Evolutionary conservation across 2,797 vertebrate species (phyloP), one percentile per base, ranked within the genome.

Genomic region (Chanos chanos): DNA sequence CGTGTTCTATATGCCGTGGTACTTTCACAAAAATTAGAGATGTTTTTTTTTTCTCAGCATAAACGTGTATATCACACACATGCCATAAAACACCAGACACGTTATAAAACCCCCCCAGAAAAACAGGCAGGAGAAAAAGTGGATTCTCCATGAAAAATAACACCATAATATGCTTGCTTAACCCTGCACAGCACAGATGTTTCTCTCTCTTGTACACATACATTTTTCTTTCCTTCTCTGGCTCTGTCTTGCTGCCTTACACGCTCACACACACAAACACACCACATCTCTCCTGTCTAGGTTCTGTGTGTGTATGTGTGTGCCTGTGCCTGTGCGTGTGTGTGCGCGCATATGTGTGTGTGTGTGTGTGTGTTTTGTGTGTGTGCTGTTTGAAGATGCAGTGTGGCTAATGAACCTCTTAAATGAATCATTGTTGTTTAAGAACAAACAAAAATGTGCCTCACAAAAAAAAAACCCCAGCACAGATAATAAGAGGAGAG

Each of bases 401-500:
- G 63, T 45, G 60, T 68, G 70, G 68, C 65, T 68, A 64, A 71
- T 74, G 64, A 74, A 71, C 56, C 57, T 48, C 15, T 74, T 60
- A 66, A 70, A 73, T 73, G 63, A 71, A 68, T 68, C 70, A 74
- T 74, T 64, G 56, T 64, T 71, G 64, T 74, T 71, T 74, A 52
- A 39, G 47, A 25, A 36, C 21, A 48, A 10, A 33, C 24, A 33
- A 25, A 63, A 25, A 27, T n/a, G n/a, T n/a, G n/a, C n/a, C 44
- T 57, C 31, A 49, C 30, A 50, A 27, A 28, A 18, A 67, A 15
- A 53, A 27, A 60, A 63, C 61, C 44, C 57, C 28, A 54, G 70
- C 52, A 53, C 62, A 49, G 19, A 33, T 82, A 83, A 80, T 84
- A 71, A 61, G 73, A 74, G 78, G 61, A 82, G 80, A 62, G 47